Percentiles rank a stretch among this genome's conserved stretches.
phyloP scores from a whole-genome alignment of 2,888 invertebrate genomes.

The Yponomeuta evonymella region DNA sequence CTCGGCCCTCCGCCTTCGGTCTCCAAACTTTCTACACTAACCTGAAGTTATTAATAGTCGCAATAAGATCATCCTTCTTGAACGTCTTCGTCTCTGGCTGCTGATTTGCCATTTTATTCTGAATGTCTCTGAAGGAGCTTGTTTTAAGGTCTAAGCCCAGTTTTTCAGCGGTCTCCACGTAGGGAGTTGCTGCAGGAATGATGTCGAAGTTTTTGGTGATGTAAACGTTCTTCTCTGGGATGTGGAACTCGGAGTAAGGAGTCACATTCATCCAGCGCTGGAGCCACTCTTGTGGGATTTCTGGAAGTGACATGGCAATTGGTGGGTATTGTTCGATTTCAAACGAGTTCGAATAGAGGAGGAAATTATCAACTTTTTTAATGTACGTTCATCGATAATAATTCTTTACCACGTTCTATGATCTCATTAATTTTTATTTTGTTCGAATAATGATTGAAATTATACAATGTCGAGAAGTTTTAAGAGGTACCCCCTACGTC shows the following conservation, averaged over 20 bases:
- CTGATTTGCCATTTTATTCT: slow-evolving; percentile 37
- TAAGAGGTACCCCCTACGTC: too few species aligned
- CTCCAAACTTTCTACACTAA: slow-evolving; percentile 23
- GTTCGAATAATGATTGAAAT: too few species aligned
- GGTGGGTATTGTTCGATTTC: too few species aligned
- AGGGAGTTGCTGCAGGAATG: slow-evolving; percentile 56
- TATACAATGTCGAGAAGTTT: too few species aligned
- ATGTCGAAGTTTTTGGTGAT: slow-evolving; percentile 83
- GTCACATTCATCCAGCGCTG: slow-evolving; percentile 77
- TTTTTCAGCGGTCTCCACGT: slow-evolving; percentile 40
- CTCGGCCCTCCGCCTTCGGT: background rate
- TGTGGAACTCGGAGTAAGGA: slow-evolving; percentile 75
- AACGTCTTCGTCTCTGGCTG: slow-evolving; percentile 32
- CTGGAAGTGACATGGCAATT: slow-evolving; percentile 34
- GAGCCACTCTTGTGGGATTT: slow-evolving; percentile 79
- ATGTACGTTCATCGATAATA: too few species aligned
- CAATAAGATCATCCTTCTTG: slow-evolving; percentile 49
- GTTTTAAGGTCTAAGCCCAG: slow-evolving; percentile 44
- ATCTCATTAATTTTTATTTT: too few species aligned
- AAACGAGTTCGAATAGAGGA: too few species aligned
- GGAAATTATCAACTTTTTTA: slow-evolving; percentile 46
- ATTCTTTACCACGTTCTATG: too few species aligned
- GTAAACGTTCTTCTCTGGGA: slow-evolving; percentile 84
- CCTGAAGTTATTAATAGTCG: slow-evolving; percentile 64
- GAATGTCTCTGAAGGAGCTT: slow-evolving; percentile 48